phyloP scores from a whole-genome alignment of 2,888 invertebrate species.

The Adineta ricciae region DNA sequence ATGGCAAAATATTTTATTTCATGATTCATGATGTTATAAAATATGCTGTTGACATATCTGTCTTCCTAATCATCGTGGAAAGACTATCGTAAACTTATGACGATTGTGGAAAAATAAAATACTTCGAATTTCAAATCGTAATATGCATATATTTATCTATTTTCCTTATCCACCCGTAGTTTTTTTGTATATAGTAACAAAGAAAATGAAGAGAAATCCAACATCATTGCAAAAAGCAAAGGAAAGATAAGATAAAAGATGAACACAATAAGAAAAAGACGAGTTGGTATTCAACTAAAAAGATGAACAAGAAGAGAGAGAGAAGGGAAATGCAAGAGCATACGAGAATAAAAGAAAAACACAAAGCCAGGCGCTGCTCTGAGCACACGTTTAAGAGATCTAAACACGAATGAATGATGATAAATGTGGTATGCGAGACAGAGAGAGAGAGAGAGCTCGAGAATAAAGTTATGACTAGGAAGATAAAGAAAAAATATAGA shows the following conservation, averaged over 20 bases:
- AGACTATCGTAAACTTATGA: too few relatives aligned
- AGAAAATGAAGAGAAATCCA: neutral
- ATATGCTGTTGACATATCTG: too few relatives aligned
- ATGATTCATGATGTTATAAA: too few relatives aligned
- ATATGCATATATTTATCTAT: neutral
- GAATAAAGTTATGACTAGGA: neutral
- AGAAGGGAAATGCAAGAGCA: neutral
- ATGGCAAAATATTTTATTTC: too few relatives aligned
- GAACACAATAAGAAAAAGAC: neutral
- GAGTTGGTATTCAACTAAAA: neutral
- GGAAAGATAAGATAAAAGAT: neutral
- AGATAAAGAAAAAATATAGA: neutral
- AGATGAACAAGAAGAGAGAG: neutral
- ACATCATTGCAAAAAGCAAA: conserved; percentile 6
- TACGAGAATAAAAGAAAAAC: neutral
- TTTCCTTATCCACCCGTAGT: neutral
- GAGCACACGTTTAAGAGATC: neutral
- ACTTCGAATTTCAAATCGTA: too few relatives aligned
- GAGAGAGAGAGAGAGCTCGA: neutral
- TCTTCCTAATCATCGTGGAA: too few relatives aligned
- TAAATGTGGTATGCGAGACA: too few relatives aligned
- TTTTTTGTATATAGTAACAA: neutral
- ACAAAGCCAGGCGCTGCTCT: neutral
- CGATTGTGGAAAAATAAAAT: too few relatives aligned
- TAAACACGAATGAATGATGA: neutral